Evolutionary conservation across 2,113 vertebrate genomes (phyloP), one percentile per base, ranked within the genome.

Genomic region (Salvelinus alpinus): DNA sequence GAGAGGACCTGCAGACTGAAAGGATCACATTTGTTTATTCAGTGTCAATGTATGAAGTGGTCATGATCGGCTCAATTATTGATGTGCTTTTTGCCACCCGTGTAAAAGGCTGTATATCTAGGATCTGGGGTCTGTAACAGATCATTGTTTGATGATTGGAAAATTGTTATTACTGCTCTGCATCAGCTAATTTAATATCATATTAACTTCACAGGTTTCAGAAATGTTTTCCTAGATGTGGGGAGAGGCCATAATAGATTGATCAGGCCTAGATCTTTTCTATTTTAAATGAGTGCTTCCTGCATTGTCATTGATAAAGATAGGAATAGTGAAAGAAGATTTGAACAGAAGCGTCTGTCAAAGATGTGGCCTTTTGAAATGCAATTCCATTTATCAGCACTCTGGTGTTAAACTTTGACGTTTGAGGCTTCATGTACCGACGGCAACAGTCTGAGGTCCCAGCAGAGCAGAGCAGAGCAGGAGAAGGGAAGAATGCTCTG

Each of bases 11-110:
- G 6, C 13, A 57, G 47, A 64, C 18, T 73, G 44, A 65, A 68
- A 78, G 64, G 72, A 72, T 74, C 65, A 59, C 29, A 69, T 22
- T 3, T 38, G 74, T 69, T 29, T 24, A 82, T 80, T 79, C 60
- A 81, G 80, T 31, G 22, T 71, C 47, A 6, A 29, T 57, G 48
- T 24, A 24, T 38, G 3, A 69, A 69, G 34, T 27, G 22, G 5
- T 64, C 13, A 66, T 12, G 14, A 16, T 29, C 14, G 5, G 27
- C 5, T 29, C 27, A 57, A 20, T 20, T 57, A 14, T 57, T 57
- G 13, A 57, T 57, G 54, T 57, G 54, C 54, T 20, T 64, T 64
- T 22, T 64, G 60, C 20, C 18, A 64, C 60, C 22, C 25, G 3
- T n/a, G 9, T 25, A 64, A 64, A 64, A 24, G 11, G 54, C 25